Percentiles rank a stretch among this genome's conserved stretches.
These are phyloP conservation scores for Polymixis lichenea DNA, from an alignment of 2,888 invertebrate species.

Conservation along the genomic window DNA sequence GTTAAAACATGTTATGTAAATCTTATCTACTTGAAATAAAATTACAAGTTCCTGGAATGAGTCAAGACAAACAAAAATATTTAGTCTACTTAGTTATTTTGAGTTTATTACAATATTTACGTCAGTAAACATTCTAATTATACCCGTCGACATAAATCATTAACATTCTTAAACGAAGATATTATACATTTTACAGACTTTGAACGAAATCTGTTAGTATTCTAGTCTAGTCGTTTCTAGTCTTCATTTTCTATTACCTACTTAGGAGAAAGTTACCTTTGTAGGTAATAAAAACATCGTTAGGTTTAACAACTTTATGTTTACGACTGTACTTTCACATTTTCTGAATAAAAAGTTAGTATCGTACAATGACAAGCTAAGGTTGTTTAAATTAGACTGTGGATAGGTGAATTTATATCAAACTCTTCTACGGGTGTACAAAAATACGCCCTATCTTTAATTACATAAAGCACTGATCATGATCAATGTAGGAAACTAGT, in stretches of 20 bases:
- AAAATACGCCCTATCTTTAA: background rate
- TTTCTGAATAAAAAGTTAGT: background rate
- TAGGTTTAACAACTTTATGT: background rate
- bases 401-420: background rate
- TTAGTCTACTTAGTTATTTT: background rate
- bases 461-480: background rate
- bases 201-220: background rate
- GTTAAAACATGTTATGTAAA: too few species aligned
- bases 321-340: background rate
- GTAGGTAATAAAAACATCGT: background rate
- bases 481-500: background rate
- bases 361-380: background rate
- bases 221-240: background rate
- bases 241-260: background rate
- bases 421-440: too few species aligned
- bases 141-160: background rate
- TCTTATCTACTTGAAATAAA: background rate
- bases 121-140: conserved; percentile 5
- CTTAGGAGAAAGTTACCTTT: background rate
- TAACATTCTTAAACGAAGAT: background rate
- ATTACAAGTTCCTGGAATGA: background rate
- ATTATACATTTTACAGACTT: background rate
- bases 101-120: background rate
- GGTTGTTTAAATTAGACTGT: background rate
- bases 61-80: background rate